These are phyloP conservation scores for Mamestra configurata DNA, from an alignment of 1,140 invertebrate genomes.

Conservation along the genomic window DNA sequence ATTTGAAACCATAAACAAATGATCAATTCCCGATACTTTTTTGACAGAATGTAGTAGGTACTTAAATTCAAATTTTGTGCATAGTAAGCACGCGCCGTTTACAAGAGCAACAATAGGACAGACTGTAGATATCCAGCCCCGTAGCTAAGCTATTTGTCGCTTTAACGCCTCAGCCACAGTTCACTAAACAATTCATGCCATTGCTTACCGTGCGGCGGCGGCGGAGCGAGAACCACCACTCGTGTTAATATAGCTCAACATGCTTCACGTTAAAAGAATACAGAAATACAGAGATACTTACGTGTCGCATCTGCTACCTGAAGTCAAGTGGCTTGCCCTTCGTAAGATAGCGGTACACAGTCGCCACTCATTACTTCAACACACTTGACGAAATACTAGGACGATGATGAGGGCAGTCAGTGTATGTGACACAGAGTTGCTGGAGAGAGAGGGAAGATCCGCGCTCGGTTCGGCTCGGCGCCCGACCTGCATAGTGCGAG, in stretches of 20 bases:
- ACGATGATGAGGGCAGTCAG: conserved; percentile 48
- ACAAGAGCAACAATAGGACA: not conserved
- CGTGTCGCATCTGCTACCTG: not conserved
- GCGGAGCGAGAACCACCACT: not conserved
- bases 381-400: not conserved
- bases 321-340: not conserved
- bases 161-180: conserved; percentile 31
- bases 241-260: not conserved
- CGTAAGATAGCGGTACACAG: not conserved
- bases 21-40: too few relatives aligned
- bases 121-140: conserved; percentile 29
- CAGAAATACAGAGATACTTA: not conserved
- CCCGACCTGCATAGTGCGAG: conserved; percentile 86
- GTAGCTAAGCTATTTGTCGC: conserved; percentile 37
- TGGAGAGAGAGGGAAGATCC: conserved; percentile 68
- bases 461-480: conserved; percentile 80
- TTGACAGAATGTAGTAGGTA: too few relatives aligned
- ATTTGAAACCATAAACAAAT: too few relatives aligned
- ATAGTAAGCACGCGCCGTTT: conserved; percentile 1
- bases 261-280: conserved; percentile 3
- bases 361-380: not conserved
- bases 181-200: conserved; percentile 31
- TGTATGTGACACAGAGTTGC: conserved; percentile 74
- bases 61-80: too few relatives aligned
- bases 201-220: conserved; percentile 13